Conservation (phyloP, 1,140 invertebrate genomes). For the Lordiphosa stackelbergi region DNA sequence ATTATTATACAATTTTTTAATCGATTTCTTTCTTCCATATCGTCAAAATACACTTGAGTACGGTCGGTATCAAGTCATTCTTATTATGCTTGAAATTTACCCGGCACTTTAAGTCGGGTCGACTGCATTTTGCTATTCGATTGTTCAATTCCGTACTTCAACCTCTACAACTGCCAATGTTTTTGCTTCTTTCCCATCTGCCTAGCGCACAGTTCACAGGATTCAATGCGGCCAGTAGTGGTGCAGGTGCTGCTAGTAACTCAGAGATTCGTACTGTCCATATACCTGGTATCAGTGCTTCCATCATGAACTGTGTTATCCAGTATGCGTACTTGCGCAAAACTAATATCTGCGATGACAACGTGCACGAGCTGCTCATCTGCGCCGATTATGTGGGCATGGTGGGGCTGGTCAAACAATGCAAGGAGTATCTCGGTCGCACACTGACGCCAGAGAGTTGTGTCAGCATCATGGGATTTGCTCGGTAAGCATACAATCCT, state of each 20-base stretch:
- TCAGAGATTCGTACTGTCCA: slow-evolving; percentile 77
- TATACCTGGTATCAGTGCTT: slow-evolving; percentile 85
- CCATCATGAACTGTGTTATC: slow-evolving; percentile 86
- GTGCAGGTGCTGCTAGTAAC: slow-evolving; percentile 79
- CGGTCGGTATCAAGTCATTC: too few species aligned
- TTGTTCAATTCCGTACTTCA: too few species aligned
- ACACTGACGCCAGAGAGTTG: slow-evolving; percentile 86
- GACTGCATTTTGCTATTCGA: too few species aligned
- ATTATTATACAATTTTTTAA: too few species aligned
- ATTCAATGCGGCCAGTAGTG: slow-evolving; percentile 78
- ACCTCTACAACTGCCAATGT: not conserved
- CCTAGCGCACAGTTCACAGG: slow-evolving; percentile 88
- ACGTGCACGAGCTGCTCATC: slow-evolving; percentile 86
- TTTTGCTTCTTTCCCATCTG: slow-evolving; percentile 37
- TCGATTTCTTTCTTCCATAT: too few species aligned
- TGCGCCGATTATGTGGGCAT: slow-evolving; percentile 90
- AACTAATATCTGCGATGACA: slow-evolving; percentile 83
- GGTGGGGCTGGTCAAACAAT: slow-evolving; percentile 85
- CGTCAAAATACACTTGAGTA: too few species aligned
- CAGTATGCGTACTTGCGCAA: slow-evolving; percentile 90
- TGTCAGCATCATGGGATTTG: slow-evolving; percentile 89
- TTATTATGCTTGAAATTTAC: too few species aligned
- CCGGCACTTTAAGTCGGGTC: too few species aligned
- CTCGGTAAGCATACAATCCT: slow-evolving; percentile 77
- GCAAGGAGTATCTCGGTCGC: slow-evolving; percentile 85